Percentiles rank a stretch among this genome's conserved stretches.
Conservation (phyloP, 2,888 invertebrate genomes). For the Sisyra nigra region DNA sequence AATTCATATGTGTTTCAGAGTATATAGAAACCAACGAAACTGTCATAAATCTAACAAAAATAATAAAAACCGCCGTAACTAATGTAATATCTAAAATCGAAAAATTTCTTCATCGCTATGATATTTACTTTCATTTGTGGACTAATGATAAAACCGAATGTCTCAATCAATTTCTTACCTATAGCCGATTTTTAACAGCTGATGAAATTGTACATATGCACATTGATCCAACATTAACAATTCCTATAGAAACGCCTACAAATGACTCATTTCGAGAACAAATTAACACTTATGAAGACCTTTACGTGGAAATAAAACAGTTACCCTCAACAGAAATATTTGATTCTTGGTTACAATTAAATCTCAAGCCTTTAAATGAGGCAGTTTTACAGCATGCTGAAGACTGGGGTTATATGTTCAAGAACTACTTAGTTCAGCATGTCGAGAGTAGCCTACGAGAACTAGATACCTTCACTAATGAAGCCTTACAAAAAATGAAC, state of each 20-base stretch:
- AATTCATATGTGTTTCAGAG: no score
- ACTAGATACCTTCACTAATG: constrained; percentile 61
- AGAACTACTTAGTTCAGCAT: constrained; percentile 66
- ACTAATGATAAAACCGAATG: constrained; percentile 59
- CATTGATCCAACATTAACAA: constrained; percentile 16
- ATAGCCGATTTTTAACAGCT: constrained; percentile 52
- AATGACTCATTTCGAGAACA: constrained; percentile 57
- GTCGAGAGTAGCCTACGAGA: constrained; percentile 63
- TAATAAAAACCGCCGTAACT: no score
- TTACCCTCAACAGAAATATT: constrained; percentile 54
- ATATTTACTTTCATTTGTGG: constrained; percentile 67
- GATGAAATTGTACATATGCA: constrained; percentile 49
- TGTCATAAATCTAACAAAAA: no score
- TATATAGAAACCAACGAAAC: no score
- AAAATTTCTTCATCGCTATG: constrained; percentile 32
- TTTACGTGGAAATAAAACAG: constrained; percentile 56
- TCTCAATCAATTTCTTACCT: constrained; percentile 58
- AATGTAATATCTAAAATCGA: constrained; percentile 23
- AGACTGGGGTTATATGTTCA: constrained; percentile 79
- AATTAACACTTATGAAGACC: constrained; percentile 65
- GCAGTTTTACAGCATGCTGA: constrained; percentile 67
- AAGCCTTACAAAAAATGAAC: constrained; percentile 53
- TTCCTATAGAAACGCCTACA: constrained; percentile 42
- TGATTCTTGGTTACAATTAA: constrained; percentile 64
- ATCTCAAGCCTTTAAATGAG: constrained; percentile 64